Conservation (phyloP, 2,888 invertebrate genomes). For the Archaeoteleia sp. region DNA sequence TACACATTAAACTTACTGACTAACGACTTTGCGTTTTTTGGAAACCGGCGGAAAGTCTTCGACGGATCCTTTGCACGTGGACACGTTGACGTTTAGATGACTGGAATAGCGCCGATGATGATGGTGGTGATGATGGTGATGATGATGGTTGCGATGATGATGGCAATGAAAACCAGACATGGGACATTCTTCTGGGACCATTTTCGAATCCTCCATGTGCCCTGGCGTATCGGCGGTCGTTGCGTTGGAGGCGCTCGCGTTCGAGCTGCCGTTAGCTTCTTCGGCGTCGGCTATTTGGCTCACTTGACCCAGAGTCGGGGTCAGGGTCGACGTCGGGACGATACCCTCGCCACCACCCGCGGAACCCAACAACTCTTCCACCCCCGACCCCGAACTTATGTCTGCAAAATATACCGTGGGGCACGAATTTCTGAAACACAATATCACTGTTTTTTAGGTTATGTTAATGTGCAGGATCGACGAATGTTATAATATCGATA, state of each 20-base stretch:
- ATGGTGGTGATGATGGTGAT: slow-evolving; percentile 60
- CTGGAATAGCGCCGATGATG: slow-evolving; percentile 45
- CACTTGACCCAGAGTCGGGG: slow-evolving; percentile 44
- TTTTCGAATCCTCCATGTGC: slow-evolving; percentile 65
- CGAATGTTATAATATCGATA: too few relatives aligned
- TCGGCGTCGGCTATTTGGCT: slow-evolving; percentile 37
- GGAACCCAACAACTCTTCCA: slow-evolving; percentile 58
- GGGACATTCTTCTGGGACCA: slow-evolving; percentile 62
- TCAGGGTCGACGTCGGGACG: slow-evolving; percentile 53
- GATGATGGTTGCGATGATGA: slow-evolving; percentile 62
- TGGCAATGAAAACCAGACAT: slow-evolving; percentile 60
- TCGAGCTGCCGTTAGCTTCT: slow-evolving; percentile 45
- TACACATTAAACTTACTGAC: slow-evolving; percentile 74
- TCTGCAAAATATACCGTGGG: slow-evolving; percentile 68
- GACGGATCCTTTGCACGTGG: slow-evolving; percentile 53
- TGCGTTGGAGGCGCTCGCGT: slow-evolving; percentile 44
- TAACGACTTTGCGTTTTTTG: slow-evolving; percentile 76
- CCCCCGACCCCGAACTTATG: slow-evolving; percentile 63
- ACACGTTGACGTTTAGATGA: slow-evolving; percentile 35
- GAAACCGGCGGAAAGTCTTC: slow-evolving; percentile 52
- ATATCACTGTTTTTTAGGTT: too few relatives aligned
- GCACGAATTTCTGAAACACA: slow-evolving; percentile 64
- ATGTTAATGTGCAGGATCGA: too few relatives aligned
- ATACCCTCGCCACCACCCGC: slow-evolving; percentile 48
- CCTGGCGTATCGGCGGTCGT: slow-evolving; percentile 60